Evolutionary conservation across 2,113 vertebrate genomes (phyloP).

Genomic region (Stigmatopora argus): DNA sequence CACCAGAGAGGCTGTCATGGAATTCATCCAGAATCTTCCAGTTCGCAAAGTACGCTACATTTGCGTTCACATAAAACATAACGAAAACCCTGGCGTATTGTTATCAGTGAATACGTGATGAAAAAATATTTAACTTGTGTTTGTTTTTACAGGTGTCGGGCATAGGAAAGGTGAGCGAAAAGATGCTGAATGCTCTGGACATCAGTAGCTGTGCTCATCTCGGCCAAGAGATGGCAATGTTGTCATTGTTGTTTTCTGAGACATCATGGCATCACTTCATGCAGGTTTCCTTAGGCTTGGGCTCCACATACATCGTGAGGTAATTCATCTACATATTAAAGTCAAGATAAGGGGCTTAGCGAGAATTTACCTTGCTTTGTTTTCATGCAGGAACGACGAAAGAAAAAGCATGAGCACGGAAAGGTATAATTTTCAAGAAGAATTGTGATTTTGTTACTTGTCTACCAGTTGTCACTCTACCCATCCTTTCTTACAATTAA

Average conservation of each 20-base stretch:
- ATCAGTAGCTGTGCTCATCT: conserved; percentile 84
- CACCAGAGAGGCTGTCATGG: conserved; percentile 77
- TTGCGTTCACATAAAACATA: conserved; percentile 16
- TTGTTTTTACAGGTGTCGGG: conserved; percentile 80
- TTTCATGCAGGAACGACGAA: conserved; percentile 81
- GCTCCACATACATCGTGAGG: conserved; percentile 83
- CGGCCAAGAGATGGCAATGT: conserved; percentile 82
- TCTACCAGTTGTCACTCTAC: background rate
- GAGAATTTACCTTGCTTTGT: background rate
- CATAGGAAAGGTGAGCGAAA: conserved; percentile 96
- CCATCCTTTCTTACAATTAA: background rate
- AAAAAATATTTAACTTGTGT: conserved; percentile 8
- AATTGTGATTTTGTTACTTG: background rate
- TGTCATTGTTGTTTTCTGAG: conserved; percentile 90
- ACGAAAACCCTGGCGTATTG: background rate
- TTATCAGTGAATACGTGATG: background rate
- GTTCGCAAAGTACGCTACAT: conserved; percentile 84
- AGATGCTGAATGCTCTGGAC: conserved; percentile 85
- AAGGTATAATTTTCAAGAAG: conserved; percentile 70
- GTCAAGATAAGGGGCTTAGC: background rate
- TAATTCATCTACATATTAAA: conserved; percentile 38
- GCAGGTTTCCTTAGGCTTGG: conserved; percentile 84
- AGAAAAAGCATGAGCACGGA: conserved; percentile 98
- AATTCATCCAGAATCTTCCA: conserved; percentile 84
- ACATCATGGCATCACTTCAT: conserved; percentile 85